phyloP scores from a whole-genome alignment of 2,888 invertebrate species.

The Drosophila lacicola region DNA sequence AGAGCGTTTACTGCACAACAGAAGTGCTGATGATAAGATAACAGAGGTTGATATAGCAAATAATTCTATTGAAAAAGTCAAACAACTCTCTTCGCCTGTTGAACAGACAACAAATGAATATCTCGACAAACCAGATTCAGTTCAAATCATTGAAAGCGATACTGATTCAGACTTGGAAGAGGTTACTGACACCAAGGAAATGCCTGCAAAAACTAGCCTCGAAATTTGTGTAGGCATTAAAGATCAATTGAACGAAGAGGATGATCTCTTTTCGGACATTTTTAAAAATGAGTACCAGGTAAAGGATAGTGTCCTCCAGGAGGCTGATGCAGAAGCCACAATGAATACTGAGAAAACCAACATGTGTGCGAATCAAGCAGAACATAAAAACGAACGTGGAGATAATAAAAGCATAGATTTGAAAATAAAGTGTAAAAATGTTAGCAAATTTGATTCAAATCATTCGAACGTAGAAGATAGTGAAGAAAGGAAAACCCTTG shows the following conservation, averaged over 20 bases:
- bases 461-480: neutral
- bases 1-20: constrained; percentile 34
- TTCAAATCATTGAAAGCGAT: constrained; percentile 49
- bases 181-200: constrained; percentile 12
- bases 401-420: neutral
- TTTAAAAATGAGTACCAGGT: constrained; percentile 83
- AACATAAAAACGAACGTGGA: neutral
- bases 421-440: neutral
- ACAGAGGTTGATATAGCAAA: constrained; percentile 18
- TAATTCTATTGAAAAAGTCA: constrained; percentile 50
- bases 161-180: constrained; percentile 81
- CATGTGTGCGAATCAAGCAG: neutral
- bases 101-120: constrained; percentile 30
- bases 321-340: neutral
- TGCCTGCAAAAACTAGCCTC: constrained; percentile 39
- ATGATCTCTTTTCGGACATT: constrained; percentile 91
- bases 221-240: constrained; percentile 86
- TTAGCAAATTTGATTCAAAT: neutral
- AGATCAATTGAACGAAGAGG: constrained; percentile 84
- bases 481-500: neutral
- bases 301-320: neutral
- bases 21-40: constrained; percentile 7
- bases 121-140: neutral
- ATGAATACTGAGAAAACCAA: neutral
- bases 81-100: constrained; percentile 50